These are phyloP conservation scores for Microcebus tavaratra DNA, from an alignment of 2,113 vertebrate species.

Conservation along the genomic window DNA sequence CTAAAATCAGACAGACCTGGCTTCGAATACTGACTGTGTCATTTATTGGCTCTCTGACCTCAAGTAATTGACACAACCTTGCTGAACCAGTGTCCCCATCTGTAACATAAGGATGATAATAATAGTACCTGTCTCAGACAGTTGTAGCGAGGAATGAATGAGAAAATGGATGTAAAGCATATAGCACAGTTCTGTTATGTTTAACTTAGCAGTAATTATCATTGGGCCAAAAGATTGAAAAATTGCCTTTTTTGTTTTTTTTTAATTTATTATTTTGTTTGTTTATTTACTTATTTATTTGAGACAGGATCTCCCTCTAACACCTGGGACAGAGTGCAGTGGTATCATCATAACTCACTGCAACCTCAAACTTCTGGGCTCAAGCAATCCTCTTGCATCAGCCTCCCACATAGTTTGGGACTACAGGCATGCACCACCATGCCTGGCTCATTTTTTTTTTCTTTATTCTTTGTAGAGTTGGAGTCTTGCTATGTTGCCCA, in stretches of 20 bases:
- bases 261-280: no score
- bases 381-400: no score
- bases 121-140: background rate
- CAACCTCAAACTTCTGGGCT: no score
- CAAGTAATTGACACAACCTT: background rate
- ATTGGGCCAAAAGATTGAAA: background rate
- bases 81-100: background rate
- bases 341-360: no score
- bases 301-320: no score
- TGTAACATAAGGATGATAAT: background rate
- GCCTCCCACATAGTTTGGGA: no score
- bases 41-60: background rate
- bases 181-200: background rate
- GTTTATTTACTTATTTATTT: no score
- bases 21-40: background rate
- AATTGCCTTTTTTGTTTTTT: background rate
- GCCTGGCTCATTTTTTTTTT: no score
- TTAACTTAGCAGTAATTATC: slow-evolving; percentile 32
- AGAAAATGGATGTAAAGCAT: background rate
- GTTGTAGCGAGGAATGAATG: background rate
- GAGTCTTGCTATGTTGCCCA: no score
- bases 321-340: no score
- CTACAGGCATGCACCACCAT: no score
- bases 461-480: no score
- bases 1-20: background rate